Conservation (phyloP, 2,888 invertebrate species). For the Eilema depressum region DNA sequence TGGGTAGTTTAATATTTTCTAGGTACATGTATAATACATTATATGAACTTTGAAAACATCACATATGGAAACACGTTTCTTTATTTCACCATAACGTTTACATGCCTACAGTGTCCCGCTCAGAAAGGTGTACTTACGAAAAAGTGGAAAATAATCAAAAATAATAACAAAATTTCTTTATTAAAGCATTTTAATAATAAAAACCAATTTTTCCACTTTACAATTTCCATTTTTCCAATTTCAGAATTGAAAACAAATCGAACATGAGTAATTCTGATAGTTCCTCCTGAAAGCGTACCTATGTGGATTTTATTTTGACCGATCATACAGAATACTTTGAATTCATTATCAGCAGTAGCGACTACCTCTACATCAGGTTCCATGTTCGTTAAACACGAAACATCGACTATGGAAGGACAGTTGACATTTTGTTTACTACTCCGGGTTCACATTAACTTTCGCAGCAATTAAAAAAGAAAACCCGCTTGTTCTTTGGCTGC, state of each 20-base stretch:
- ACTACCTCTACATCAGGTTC: not conserved
- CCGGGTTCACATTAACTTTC: not conserved
- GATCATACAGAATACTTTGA: not conserved
- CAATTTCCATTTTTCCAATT: not conserved
- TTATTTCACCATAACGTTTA: no score
- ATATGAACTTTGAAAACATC: not conserved
- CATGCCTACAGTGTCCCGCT: no score
- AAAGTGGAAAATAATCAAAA: no score
- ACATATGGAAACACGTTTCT: not conserved
- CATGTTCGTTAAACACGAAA: not conserved
- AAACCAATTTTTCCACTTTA: no score
- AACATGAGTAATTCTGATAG: not conserved
- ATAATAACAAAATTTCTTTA: no score
- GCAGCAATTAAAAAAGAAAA: slow-evolving; percentile 10
- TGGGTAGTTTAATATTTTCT: not conserved
- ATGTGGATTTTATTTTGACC: no score
- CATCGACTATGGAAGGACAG: not conserved
- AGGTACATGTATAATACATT: not conserved
- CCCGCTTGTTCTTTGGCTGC: slow-evolving; percentile 41
- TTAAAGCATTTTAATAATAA: no score
- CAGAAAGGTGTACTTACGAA: not conserved
- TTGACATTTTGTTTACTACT: not conserved
- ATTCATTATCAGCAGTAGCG: not conserved
- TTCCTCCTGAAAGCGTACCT: no score
- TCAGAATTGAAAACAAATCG: not conserved